phyloP scores from a whole-genome alignment of 2,797 vertebrate genomes.

The Parauchenoglanis ngamensis region DNA sequence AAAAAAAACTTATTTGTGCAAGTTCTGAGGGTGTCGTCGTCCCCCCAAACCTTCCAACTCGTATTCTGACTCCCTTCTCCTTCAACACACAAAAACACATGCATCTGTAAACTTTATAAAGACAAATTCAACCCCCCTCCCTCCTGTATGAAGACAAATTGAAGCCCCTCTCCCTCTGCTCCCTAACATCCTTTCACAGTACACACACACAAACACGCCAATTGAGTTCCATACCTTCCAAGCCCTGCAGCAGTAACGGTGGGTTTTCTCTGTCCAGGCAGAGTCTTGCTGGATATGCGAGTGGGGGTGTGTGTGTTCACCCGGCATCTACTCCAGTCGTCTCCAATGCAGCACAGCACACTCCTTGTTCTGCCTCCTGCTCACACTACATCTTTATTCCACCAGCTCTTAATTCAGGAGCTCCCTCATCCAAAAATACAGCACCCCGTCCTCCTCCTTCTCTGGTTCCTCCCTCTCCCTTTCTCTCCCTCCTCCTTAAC shows the following conservation, averaged over 20 bases:
- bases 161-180: neutral
- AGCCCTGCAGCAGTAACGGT: constrained; percentile 49
- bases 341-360: constrained; percentile 72
- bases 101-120: neutral
- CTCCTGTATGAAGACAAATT: neutral
- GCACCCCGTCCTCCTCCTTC: constrained; percentile 59
- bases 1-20: constrained; percentile 42
- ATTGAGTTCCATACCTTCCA: constrained; percentile 53
- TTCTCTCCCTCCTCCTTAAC: constrained; percentile 50
- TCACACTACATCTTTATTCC: constrained; percentile 85
- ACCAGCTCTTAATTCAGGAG: constrained; percentile 74
- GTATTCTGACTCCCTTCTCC: neutral
- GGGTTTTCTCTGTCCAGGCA: constrained; percentile 42
- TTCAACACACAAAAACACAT: constrained; percentile 10
- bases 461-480: constrained; percentile 58
- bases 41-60: constrained; percentile 27
- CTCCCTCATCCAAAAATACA: constrained; percentile 77
- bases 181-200: constrained; percentile 19
- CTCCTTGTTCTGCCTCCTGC: constrained; percentile 75
- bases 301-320: constrained; percentile 48
- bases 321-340: constrained; percentile 60
- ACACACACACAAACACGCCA: constrained; percentile 15
- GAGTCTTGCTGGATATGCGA: constrained; percentile 32
- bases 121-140: neutral
- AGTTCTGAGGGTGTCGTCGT: constrained; percentile 15